phyloP scores from a whole-genome alignment of 2,888 invertebrate species.

The Antitype chi region DNA sequence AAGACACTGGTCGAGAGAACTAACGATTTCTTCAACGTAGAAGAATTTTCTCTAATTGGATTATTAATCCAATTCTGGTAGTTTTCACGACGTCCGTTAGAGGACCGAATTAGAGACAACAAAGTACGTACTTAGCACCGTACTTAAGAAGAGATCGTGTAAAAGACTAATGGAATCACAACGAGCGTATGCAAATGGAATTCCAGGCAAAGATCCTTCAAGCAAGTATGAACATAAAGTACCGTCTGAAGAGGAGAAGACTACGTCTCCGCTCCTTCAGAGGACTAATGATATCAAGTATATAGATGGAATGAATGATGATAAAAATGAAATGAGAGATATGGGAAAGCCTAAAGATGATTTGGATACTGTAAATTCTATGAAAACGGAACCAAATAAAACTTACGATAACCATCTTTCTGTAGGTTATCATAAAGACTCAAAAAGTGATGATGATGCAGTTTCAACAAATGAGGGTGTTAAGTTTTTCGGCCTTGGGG shows the following conservation, averaged over 20 bases:
- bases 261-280: constrained; percentile 85
- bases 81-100: constrained; percentile 77
- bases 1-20: constrained; percentile 90
- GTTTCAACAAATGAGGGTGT: constrained; percentile 87
- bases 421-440: constrained; percentile 78
- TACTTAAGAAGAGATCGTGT: constrained; percentile 77
- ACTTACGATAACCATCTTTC: constrained; percentile 75
- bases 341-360: constrained; percentile 77
- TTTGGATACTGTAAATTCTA: constrained; percentile 84
- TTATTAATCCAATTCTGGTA: constrained; percentile 79
- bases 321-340: constrained; percentile 74
- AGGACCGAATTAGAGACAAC: constrained; percentile 75
- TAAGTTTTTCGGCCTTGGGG: constrained; percentile 89
- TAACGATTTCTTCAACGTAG: constrained; percentile 84
- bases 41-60: constrained; percentile 75
- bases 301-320: constrained; percentile 81
- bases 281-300: constrained; percentile 81
- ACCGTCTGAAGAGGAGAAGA: constrained; percentile 89
- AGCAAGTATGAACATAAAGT: constrained; percentile 83
- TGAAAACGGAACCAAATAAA: constrained; percentile 79
- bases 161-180: constrained; percentile 87
- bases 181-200: constrained; percentile 85
- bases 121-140: constrained; percentile 78
- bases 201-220: constrained; percentile 85
- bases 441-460: constrained; percentile 84